Base-by-base conservation (phyloP, 1,140 invertebrate species). In the Drosophila mauritiana region DNA sequence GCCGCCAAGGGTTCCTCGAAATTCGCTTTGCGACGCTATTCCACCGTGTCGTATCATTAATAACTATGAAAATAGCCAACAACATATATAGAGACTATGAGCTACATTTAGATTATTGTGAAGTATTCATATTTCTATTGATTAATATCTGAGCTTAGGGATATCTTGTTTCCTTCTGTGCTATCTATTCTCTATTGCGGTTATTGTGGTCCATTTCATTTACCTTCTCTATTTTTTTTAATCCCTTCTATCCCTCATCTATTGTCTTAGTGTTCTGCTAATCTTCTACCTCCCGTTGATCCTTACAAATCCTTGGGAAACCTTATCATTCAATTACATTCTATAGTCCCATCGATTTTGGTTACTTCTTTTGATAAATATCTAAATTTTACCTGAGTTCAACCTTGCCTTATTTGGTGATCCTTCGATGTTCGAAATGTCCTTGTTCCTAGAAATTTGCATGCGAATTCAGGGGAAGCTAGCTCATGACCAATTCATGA, bases 401-500 rank as follows among this genome's bases (percentile, higher is more conserved):
- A 31, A 31, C 8, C n/a, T 17, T 31, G 5, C 40, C 53, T 48
- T 52, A 42, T 48, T 69, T 22, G 20, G 20, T 22, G 20, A 22
- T 22, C 20, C 20, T 22, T 22, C 20, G 20, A 22, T 22, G 3
- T 22, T 2, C 2, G 20, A 22, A 22, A 22, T 0, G 20, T 22
- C 20, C 20, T 22, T 22, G 20, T 22, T 69, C 67, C 39, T 56
- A 64, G 67, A 70, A 69, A 31, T 31, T 31, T 31, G 8, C 31
- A 36, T 55, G 12, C 12, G 15, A 34, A 31, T 37, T 63, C 22
- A 27, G 15, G 22, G 37, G 34, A 69, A 57, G 17, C 12, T 27
- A 22, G 1, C 34, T 74, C 55, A 59, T 77, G 54, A 36, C 37
- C 15, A 77, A 68, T 76, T 45, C 48, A 76, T 76, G 52, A 51